These are phyloP conservation scores for Drosophila triauraria DNA, from an alignment of 1,140 invertebrate species.

Conservation along the genomic window DNA sequence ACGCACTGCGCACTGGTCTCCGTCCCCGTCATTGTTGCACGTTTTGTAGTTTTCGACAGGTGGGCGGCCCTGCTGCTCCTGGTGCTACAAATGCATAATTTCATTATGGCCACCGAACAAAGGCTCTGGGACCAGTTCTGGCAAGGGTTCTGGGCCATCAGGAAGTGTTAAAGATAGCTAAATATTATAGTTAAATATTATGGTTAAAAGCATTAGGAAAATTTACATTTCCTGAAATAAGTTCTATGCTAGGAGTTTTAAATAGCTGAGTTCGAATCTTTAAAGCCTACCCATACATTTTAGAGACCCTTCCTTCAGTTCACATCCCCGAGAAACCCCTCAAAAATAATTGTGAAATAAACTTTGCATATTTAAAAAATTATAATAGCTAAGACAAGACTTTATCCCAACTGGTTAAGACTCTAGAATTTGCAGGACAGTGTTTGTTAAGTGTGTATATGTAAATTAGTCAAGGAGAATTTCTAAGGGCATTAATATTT, in stretches of 20 bases:
- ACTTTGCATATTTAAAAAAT: background rate
- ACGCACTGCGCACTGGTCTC: constrained; percentile 12
- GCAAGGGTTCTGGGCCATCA: constrained; percentile 3
- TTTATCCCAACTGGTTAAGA: background rate
- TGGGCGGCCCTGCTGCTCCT: constrained; percentile 29
- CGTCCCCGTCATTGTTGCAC: constrained; percentile 55
- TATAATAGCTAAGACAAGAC: background rate
- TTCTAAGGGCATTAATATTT: constrained; percentile 5
- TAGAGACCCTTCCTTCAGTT: background rate
- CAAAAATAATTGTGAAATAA: background rate
- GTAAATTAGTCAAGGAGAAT: constrained; percentile 9
- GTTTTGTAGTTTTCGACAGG: constrained; percentile 78
- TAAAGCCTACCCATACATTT: background rate
- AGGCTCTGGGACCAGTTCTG: constrained; percentile 11
- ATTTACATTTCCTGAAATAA: background rate
- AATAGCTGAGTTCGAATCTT: background rate
- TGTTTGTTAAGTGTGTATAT: constrained; percentile 6
- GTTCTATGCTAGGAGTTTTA: background rate
- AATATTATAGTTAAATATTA: background rate
- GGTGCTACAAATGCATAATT: constrained; percentile 59
- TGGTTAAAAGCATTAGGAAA: constrained; percentile 1
- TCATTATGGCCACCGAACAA: constrained; percentile 62
- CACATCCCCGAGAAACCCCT: background rate
- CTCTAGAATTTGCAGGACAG: background rate
- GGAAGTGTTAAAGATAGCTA: constrained; percentile 17